These are phyloP conservation scores for Cirrhinus mrigala DNA, from an alignment of 2,797 vertebrate species.

Conservation along the genomic window DNA sequence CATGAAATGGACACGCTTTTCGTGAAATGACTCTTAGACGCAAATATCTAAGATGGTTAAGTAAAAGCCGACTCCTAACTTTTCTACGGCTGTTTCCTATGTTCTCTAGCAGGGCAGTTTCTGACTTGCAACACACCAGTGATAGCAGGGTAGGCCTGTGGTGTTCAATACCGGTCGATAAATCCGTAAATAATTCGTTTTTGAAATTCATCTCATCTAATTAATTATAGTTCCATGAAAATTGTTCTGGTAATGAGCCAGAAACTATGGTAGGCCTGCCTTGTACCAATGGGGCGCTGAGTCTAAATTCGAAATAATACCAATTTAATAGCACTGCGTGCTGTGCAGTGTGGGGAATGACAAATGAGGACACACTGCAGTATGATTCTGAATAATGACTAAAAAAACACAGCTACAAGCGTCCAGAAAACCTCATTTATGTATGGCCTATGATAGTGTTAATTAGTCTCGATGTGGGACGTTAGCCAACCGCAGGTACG, in stretches of 20 bases:
- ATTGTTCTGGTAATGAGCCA: slow-evolving; percentile 45
- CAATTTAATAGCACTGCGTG: slow-evolving; percentile 37
- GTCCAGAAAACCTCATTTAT: slow-evolving; percentile 12
- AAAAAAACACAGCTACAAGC: slow-evolving; percentile 20
- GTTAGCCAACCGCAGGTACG: background rate
- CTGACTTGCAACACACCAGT: slow-evolving; percentile 74
- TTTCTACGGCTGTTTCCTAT: slow-evolving; percentile 23
- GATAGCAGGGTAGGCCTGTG: slow-evolving; percentile 75
- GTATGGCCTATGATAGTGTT: background rate
- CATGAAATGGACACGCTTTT: background rate
- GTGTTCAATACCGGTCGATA: slow-evolving; percentile 81
- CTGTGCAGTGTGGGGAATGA: slow-evolving; percentile 29
- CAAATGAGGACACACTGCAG: slow-evolving; percentile 39
- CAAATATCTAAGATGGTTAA: background rate
- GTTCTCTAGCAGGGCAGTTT: slow-evolving; percentile 72
- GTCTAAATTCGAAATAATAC: slow-evolving; percentile 24
- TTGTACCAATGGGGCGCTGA: slow-evolving; percentile 38
- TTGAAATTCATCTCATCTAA: slow-evolving; percentile 81
- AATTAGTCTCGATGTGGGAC: slow-evolving; percentile 26
- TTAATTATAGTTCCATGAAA: slow-evolving; percentile 76
- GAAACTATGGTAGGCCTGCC: slow-evolving; percentile 14
- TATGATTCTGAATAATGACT: slow-evolving; percentile 31
- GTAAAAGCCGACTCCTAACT: background rate
- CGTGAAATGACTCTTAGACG: background rate
- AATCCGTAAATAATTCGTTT: slow-evolving; percentile 84